Percentiles rank a stretch among this genome's conserved stretches.
These are phyloP conservation scores for Amblyornis subalaris DNA, from an alignment of 2,113 vertebrate species.

Conservation along the genomic window DNA sequence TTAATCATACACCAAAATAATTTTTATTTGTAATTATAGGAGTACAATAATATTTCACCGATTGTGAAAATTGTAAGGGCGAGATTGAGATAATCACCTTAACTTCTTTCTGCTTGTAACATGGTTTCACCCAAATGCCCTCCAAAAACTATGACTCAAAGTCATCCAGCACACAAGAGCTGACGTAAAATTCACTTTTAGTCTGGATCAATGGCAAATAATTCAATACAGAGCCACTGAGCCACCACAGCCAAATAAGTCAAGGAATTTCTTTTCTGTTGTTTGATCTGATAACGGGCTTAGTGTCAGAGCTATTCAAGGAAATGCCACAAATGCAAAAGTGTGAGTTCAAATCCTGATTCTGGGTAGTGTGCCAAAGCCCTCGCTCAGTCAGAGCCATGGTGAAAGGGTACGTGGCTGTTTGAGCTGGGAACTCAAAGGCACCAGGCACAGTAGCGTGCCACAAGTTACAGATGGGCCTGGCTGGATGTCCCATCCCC, in stretches of 20 bases:
- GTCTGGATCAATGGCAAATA: background rate
- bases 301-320: background rate
- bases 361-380: background rate
- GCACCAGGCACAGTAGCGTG: background rate
- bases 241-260: background rate
- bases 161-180: background rate
- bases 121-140: background rate
- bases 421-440: background rate
- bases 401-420: background rate
- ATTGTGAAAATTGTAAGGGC: background rate
- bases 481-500: background rate
- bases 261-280: background rate
- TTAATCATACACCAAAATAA: background rate
- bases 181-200: background rate
- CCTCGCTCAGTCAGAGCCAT: background rate
- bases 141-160: background rate
- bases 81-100: background rate
- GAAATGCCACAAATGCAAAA: background rate
- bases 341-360: background rate
- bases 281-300: slow-evolving; percentile 5
- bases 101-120: background rate
- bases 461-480: background rate
- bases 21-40: background rate
- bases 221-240: background rate
- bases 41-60: background rate